Evolutionary conservation across 1,140 invertebrate genomes (phyloP), one percentile per base, ranked within the genome.

Genomic region (Cotesia chilonis): DNA sequence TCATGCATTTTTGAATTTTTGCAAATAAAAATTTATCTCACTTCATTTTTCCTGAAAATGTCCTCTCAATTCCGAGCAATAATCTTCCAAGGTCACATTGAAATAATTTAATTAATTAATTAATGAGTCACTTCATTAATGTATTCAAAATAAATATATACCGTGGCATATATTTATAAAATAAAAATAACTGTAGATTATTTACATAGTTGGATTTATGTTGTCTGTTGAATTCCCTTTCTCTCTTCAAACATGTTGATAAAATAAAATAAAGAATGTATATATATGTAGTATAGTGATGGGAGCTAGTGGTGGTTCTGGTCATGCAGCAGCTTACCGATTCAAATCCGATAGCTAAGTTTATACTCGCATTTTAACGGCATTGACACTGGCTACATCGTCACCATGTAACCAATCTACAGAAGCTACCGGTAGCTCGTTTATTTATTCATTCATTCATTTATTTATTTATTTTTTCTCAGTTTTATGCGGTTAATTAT

Each of bases 311-410:
- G 41, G 41, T 47, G 4, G 41, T 10, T 47, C 41, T 47, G 10
- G 41, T 47, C 41, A 47, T 47, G 41, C 38, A 41, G 38, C 10
- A 47, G 28, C 28, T 64, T 64, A 64, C 61, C 61, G 61, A 64
- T 64, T 37, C 41, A 37, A 35, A 64, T 64, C 61, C 61, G 61
- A 64, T 64, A 64, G 61, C 36, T 37, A 65, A 41, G 63, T 65
- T 65, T 65, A 65, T 65, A 38, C n/a, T 47, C 41, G 60, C 36
- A 38, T 63, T 37, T 63, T 63, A 63, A 63, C 60, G 60, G 60
- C 63, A 65, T 38, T 65, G 38, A 65, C 63, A 65, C 63, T 65
- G 63, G 63, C 41, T 38, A 65, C 63, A 65, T 65, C 63, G 36
- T 65, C 63, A 47, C 14, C 38, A 47, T 47, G 51, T 47, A 36